Evolutionary conservation across 2,113 vertebrate genomes (phyloP), one percentile per base, ranked within the genome.

Genomic region (Hucho hucho): DNA sequence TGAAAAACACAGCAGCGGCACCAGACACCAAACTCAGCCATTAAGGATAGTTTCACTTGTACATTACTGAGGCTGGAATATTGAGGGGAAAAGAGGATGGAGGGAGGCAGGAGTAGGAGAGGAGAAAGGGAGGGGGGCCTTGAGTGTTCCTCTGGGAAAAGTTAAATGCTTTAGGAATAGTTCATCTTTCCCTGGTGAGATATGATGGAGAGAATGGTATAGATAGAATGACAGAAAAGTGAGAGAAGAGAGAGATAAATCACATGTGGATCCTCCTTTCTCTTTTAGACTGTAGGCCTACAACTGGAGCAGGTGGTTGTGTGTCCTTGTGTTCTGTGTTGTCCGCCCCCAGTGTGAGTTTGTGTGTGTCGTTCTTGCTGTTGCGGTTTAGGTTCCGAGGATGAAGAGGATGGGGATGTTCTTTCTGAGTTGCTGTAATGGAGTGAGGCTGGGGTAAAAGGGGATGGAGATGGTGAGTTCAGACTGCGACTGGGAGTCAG

Each of bases 121-220:
- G 11, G 14, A 24, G 13, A 66, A 29, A 6, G 13, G 25, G 25
- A 6, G 11, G 49, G 58, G 56, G 56, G n/a, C 1, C 49, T 22
- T 6, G n/a, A 37, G 16, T 28, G 53, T 20, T n/a, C 56, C 49
- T 75, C 26, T 12, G 46, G 37, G 81, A 59, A 64, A 82, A 7
- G 71, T 75, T 85, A 79, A 77, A 83, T 71, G 78, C 81, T 83
- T 84, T 13, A 24, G 59, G 75, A 84, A 77, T 64, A 73, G 25
- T 84, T 78, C 56, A 25, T 74, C 14, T 16, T 76, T 72, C 73
- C 74, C 80, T 53, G 65, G 66, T 72, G 63, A 29, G 70, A 80
- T 29, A 32, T 32, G 28, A 53, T 53, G 3, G 12, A 53, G 28
- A 28, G 64, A 66, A 29, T 32, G 64, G 2, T 64, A 56, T 14